Percentiles rank a stretch among this genome's conserved stretches.
phyloP scores from a whole-genome alignment of 2,797 vertebrate species.

The Picus viridis region DNA sequence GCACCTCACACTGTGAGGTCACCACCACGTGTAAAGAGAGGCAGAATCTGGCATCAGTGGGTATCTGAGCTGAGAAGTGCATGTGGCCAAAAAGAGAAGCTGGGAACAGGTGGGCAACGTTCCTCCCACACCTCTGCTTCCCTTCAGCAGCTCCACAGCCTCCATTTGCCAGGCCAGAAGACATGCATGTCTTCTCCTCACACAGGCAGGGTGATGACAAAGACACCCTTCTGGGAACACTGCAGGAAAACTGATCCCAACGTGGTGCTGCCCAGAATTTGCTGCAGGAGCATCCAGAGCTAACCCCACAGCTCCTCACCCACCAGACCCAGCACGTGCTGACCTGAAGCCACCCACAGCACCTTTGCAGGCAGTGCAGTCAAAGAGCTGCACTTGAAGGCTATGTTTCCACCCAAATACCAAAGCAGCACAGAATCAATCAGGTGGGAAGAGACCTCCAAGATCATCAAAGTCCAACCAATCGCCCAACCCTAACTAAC shows the following conservation, averaged over 20 bases:
- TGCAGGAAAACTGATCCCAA: not conserved
- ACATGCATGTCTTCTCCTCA: not conserved
- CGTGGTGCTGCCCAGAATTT: not conserved
- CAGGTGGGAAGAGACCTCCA: no score
- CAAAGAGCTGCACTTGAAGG: not conserved
- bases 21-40: not conserved
- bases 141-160: slow-evolving; percentile 37
- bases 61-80: slow-evolving; percentile 43
- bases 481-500: no score
- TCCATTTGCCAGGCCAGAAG: slow-evolving; percentile 48
- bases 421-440: not conserved
- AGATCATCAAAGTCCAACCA: no score
- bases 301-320: not conserved
- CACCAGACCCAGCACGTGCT: not conserved
- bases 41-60: not conserved
- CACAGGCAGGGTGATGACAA: not conserved
- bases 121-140: slow-evolving; percentile 59
- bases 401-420: not conserved
- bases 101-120: slow-evolving; percentile 61
- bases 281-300: not conserved
- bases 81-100: slow-evolving; percentile 61
- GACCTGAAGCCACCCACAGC: not conserved
- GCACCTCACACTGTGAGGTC: not conserved
- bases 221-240: not conserved
- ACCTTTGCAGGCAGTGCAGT: no score